Base-by-base conservation (phyloP, 64 coral and sea anemone genomes). In the Dendrophyllia cribrosa region DNA sequence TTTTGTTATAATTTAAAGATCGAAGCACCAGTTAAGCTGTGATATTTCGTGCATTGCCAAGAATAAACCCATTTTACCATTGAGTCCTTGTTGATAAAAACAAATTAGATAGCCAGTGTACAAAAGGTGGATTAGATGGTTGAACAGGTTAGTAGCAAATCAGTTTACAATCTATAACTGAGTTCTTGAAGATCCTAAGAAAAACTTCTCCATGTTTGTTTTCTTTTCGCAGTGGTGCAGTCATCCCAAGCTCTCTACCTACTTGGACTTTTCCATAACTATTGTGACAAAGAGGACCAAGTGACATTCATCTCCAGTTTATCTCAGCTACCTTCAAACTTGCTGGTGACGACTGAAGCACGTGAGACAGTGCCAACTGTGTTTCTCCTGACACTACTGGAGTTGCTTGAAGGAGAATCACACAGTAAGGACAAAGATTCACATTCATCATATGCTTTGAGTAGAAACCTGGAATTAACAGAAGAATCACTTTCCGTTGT, bases 241-340 rank as follows among this genome's bases (percentile, higher is more conserved):
- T 67, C 89, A 24, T 66, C 75, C 16, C 77, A 91, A 64, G 66
- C 69, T 63, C 67, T 91, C 7, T 82, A 74, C 22, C 78, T 83
- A 7, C 67, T 91, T 13, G 51, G 45, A 60, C 77, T 91, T 20
- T 91, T 91, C 34, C 67, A 82, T 47, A 20, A 70, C 3, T 91
- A 59, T 59, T 84, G 79, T 64, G 89, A 91, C 78, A 44, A 84
- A 43, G 26, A 83, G 5, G 21, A 7, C 11, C 64, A 22, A 79
- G 43, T 51, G 2, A 12, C 65, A 63, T 72, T 80, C 25, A 91
- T 91, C 0, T 53, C 78, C 20, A 59, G 44, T 47, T 49, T 91
- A 56, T 47, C 45, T 0, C 26, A 72, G 15, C 78, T 91, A 3
- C 89, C 89, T 1, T 26, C 70, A 17, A 12, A 75, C 26, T 46